A percentile compares a stretch with the other conserved stretches of the same genome.
Conservation (phyloP, 2,113 vertebrate species). For the Apistogramma diplotaenia region DNA sequence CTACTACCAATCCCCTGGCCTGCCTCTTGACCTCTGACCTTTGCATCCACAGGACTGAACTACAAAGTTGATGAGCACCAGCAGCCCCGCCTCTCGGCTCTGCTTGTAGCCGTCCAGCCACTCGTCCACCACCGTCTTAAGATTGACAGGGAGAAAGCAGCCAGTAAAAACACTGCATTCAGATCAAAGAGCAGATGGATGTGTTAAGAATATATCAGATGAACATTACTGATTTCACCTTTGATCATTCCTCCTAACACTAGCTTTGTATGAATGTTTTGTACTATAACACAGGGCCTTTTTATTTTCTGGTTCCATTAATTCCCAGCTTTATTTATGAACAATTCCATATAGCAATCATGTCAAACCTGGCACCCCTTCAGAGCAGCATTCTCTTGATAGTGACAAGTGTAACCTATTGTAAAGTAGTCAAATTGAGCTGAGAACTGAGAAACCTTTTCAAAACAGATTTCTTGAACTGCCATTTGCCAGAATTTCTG, state of each 20-base stretch:
- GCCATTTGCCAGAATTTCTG: constrained; percentile 8
- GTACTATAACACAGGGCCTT: neutral
- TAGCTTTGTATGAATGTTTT: neutral
- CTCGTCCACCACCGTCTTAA: constrained; percentile 84
- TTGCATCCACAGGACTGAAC: constrained; percentile 85
- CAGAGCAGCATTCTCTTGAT: neutral
- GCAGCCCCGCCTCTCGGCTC: constrained; percentile 75
- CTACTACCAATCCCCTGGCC: neutral
- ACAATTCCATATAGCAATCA: neutral
- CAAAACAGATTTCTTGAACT: neutral
- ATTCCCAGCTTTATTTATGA: neutral
- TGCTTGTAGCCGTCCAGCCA: constrained; percentile 88
- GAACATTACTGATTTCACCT: constrained; percentile 1
- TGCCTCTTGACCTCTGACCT: constrained; percentile 75
- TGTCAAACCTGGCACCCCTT: neutral
- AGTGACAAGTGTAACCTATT: neutral
- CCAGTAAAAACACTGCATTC: constrained; percentile 29
- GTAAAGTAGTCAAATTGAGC: neutral
- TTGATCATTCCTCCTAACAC: neutral
- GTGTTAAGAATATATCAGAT: neutral
- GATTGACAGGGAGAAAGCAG: constrained; percentile 33
- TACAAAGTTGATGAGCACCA: constrained; percentile 88
- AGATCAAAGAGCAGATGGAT: constrained; percentile 1
- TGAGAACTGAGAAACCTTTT: neutral
- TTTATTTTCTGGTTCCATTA: neutral